These are phyloP conservation scores for Coenonympha glycerion DNA, from an alignment of 2,888 invertebrate genomes.

Conservation along the genomic window DNA sequence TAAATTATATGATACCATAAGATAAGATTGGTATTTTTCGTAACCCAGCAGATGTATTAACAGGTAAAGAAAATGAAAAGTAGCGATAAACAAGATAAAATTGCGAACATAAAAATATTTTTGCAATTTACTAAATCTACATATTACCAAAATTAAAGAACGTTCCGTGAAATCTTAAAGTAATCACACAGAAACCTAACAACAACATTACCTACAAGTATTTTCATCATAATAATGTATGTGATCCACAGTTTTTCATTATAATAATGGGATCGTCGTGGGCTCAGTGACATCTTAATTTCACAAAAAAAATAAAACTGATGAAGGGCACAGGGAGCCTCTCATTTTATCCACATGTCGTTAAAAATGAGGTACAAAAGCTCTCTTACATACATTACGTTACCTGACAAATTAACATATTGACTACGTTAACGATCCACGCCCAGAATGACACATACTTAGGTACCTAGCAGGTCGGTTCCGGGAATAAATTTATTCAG, in stretches of 20 bases:
- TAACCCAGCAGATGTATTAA: no score
- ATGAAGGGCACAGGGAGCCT: neutral
- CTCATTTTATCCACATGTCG: constrained; percentile 6
- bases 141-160: no score
- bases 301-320: neutral
- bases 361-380: constrained; percentile 23
- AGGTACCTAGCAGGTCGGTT: constrained; percentile 4
- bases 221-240: neutral
- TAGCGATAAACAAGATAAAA: no score
- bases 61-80: no score
- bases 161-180: no score
- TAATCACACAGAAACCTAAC: no score
- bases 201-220: no score
- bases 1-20: no score
- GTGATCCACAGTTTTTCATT: neutral
- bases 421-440: constrained; percentile 18
- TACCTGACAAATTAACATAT: constrained; percentile 20
- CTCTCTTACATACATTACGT: constrained; percentile 30
- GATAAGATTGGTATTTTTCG: no score
- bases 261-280: neutral
- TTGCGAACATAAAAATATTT: no score
- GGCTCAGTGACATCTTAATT: neutral
- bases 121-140: no score
- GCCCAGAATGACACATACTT: constrained; percentile 21
- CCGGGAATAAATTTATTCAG: constrained; percentile 18